Evolutionary conservation across 2,888 invertebrate genomes (phyloP), one percentile per base, ranked within the genome.

Genomic region (Acanthoscelides obtectus): DNA sequence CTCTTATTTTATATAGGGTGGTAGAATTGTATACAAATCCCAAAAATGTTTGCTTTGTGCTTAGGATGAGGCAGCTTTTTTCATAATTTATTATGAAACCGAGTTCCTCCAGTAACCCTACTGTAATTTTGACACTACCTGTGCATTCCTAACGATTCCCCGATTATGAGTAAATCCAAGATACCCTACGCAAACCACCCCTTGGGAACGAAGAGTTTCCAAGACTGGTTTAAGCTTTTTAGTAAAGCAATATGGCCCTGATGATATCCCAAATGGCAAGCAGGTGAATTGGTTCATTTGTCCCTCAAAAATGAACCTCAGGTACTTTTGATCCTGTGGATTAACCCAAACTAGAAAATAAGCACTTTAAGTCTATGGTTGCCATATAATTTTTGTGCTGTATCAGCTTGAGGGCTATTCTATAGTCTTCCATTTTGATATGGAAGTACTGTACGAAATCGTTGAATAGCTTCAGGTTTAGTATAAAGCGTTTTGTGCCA

Each of bases 391-490:
- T n/a, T n/a, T n/a, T n/a, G n/a, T n/a, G n/a, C n/a, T n/a, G n/a
- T n/a, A n/a, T n/a, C n/a, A n/a, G n/a, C n/a, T n/a, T n/a, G n/a
- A n/a, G n/a, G n/a, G n/a, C n/a, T 0, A 77, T 78, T 73, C 76
- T 71, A 67, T 70, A 72, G 67, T 79, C 77, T 70, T 80, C 78
- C 71, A 79, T 74, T 75, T 81, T 79, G 68, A 80, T 80, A 73
- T 80, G 79, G 8, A 74, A 65, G 8, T 75, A 71, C 22, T 69
- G 22, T 25, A 80, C 69, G 69, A 73, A 78, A 64, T 71, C 66
- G 27, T 79, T 79, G n/a, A 79, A 68, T 0, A 67, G 45, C 69
- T 77, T 78, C 27, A 78, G 66, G 69, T 78, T 78, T 12, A 78
- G 68, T 64, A 80, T 79, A 69, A 79, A 77, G 0, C 78, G 72